Evolutionary conservation across 1,140 invertebrate genomes (phyloP).

Genomic region (Euglossa dilemma): DNA sequence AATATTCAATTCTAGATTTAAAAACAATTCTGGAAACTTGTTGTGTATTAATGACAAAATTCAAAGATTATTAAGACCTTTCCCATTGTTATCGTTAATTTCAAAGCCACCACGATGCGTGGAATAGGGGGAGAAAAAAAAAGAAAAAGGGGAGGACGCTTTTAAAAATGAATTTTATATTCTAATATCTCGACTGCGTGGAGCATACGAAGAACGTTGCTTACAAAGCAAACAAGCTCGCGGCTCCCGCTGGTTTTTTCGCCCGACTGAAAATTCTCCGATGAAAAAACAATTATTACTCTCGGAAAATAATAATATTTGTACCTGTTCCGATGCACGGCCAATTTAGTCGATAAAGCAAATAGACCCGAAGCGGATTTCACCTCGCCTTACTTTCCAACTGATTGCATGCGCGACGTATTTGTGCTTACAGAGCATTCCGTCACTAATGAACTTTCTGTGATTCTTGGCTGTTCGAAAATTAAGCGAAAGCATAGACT

Average conservation of each 20-base stretch:
- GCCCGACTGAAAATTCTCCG: slow-evolving; percentile 28
- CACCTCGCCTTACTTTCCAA: slow-evolving; percentile 47
- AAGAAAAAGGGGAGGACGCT: background rate
- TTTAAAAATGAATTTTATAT: slow-evolving; percentile 38
- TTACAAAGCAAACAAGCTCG: slow-evolving; percentile 63
- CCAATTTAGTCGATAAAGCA: slow-evolving; percentile 69
- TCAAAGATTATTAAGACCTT: background rate
- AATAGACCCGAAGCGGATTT: slow-evolving; percentile 67
- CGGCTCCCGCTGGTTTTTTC: slow-evolving; percentile 50
- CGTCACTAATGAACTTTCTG: background rate
- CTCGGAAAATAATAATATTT: slow-evolving; percentile 67
- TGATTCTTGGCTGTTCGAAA: background rate
- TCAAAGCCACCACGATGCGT: background rate
- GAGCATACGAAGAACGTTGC: slow-evolving; percentile 45
- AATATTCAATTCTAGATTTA: background rate
- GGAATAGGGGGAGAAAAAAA: background rate
- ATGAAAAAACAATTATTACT: slow-evolving; percentile 66
- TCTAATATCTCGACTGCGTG: slow-evolving; percentile 37
- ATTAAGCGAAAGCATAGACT: background rate
- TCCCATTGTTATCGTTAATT: background rate
- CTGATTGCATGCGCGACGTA: slow-evolving; percentile 12
- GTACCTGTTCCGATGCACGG: slow-evolving; percentile 64
- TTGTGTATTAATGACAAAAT: background rate
- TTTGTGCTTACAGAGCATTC: slow-evolving; percentile 3
- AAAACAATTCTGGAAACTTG: background rate